Evolutionary conservation across 2,888 invertebrate genomes (phyloP).

Genomic region (Pollenia labialis): DNA sequence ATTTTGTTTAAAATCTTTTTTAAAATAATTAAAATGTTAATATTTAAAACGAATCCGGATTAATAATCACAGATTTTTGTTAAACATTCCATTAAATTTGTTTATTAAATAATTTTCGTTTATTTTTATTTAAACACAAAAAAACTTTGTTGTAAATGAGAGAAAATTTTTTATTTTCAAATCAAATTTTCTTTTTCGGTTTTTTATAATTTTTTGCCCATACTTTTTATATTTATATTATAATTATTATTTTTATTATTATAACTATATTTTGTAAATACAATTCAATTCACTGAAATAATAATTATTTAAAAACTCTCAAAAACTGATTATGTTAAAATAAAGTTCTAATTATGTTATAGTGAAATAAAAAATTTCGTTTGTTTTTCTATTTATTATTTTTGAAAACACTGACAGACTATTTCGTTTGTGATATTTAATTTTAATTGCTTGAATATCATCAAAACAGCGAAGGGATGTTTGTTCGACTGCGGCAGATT

Average conservation of each 20-base stretch:
- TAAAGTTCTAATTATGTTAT: constrained; percentile 73
- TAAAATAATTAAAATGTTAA: constrained; percentile 25
- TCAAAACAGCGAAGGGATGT: no score
- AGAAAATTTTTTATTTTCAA: not conserved
- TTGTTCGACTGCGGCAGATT: no score
- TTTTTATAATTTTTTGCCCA: constrained; percentile 43
- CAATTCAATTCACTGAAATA: constrained; percentile 47
- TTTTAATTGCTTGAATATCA: no score
- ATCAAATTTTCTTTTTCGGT: constrained; percentile 34
- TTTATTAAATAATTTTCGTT: constrained; percentile 32
- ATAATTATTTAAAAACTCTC: constrained; percentile 54
- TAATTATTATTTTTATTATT: no score
- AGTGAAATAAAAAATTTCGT: constrained; percentile 60
- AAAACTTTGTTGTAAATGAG: constrained; percentile 38
- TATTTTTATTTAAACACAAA: constrained; percentile 11
- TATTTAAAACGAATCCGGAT: constrained; percentile 21
- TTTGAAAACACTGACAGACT: no score
- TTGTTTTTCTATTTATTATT: constrained; percentile 45
- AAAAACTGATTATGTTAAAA: constrained; percentile 74
- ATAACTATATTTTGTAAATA: constrained; percentile 71
- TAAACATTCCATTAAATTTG: constrained; percentile 68
- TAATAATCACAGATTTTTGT: constrained; percentile 54
- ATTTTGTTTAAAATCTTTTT: constrained; percentile 20
- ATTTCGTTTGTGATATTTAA: no score
- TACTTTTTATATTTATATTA: constrained; percentile 44